A percentile compares a stretch with the other conserved stretches of the same genome.
These are phyloP conservation scores for Bombus difficillimus DNA, from an alignment of 1,140 invertebrate genomes.

Conservation along the genomic window DNA sequence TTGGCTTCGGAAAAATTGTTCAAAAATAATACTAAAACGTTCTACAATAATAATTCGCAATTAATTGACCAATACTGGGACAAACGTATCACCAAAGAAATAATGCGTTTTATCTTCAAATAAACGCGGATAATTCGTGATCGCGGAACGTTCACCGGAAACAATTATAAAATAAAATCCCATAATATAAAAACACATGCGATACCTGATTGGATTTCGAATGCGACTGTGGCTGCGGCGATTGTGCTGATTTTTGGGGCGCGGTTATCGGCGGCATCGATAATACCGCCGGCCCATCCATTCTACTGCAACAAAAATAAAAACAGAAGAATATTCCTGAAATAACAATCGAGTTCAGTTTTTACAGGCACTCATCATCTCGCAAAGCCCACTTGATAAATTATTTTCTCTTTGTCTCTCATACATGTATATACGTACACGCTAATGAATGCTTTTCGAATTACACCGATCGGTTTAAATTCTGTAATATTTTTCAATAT, in stretches of 20 bases:
- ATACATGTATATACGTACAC: not conserved
- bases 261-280: conserved; percentile 71
- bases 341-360: conserved; percentile 2
- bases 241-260: conserved; percentile 72
- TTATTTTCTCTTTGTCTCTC: not conserved
- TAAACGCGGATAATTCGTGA: not conserved
- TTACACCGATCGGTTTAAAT: conserved; percentile 14
- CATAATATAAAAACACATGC: not conserved
- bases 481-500: not conserved
- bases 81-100: not conserved
- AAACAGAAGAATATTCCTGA: not conserved
- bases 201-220: conserved; percentile 79
- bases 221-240: conserved; percentile 75
- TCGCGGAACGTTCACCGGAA: not conserved
- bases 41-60: too few species aligned
- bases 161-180: conserved; percentile 10
- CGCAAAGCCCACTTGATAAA: not conserved
- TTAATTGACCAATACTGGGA: too few species aligned
- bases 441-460: conserved; percentile 28
- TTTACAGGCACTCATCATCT: conserved; percentile 16
- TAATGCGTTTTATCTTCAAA: not conserved
- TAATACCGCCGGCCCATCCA: conserved; percentile 77
- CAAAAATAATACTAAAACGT: too few species aligned
- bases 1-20: too few species aligned
- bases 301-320: conserved; percentile 63